A percentile compares a stretch with the other conserved stretches of the same genome.
Conservation (phyloP, 2,797 vertebrate species). For the Helarctos malayanus region DNA sequence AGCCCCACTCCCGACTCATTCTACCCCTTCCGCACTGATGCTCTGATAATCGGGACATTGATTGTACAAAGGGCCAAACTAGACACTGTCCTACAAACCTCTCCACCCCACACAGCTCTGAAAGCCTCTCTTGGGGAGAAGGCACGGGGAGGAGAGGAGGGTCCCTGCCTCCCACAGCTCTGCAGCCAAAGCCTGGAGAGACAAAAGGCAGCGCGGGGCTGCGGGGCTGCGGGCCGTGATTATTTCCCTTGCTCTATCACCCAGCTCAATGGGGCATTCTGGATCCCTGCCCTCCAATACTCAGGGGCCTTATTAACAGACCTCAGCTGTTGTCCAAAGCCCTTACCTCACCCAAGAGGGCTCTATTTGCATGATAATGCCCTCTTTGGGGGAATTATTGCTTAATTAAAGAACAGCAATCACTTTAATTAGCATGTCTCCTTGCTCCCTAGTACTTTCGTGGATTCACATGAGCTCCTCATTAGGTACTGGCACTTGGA, state of each 20-base stretch:
- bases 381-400: constrained; percentile 89
- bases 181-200: constrained; percentile 41
- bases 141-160: neutral
- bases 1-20: neutral
- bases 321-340: constrained; percentile 85
- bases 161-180: constrained; percentile 65
- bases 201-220: constrained; percentile 69
- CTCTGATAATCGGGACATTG: neutral
- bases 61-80: neutral
- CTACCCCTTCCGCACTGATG: neutral
- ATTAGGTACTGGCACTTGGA: constrained; percentile 89
- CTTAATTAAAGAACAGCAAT: constrained; percentile 92
- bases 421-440: constrained; percentile 92
- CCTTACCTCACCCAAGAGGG: constrained; percentile 86
- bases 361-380: constrained; percentile 90
- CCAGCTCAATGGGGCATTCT: constrained; percentile 82
- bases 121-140: constrained; percentile 30
- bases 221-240: neutral
- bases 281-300: constrained; percentile 81
- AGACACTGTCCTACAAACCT: constrained; percentile 47
- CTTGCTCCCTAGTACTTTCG: constrained; percentile 90
- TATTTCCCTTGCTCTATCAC: constrained; percentile 78
- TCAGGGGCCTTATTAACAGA: constrained; percentile 81
- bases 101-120: constrained; percentile 24
- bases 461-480: constrained; percentile 91